Evolutionary conservation across 37 sponge, comb jelly and placozoan genomes (phyloP).

Genomic region (Agelas oroides): DNA sequence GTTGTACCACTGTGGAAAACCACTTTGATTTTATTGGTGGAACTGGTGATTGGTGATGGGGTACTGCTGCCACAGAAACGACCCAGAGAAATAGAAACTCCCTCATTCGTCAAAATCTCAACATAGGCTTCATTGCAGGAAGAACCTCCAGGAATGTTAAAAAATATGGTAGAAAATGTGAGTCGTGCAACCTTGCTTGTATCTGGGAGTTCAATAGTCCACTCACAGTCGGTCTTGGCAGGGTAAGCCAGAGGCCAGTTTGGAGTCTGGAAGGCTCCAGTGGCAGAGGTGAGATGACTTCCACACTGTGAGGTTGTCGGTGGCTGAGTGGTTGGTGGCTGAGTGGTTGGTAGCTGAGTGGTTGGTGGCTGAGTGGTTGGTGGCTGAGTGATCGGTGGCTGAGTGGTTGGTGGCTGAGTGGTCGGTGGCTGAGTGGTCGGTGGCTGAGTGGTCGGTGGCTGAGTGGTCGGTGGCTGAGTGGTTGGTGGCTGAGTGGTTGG

Average conservation of each 20-base stretch:
- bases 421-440: too few species aligned
- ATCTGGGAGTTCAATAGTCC: conserved; percentile 47
- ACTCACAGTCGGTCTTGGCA: conserved; percentile 36
- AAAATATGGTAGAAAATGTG: conserved; percentile 2
- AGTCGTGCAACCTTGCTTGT: conserved; percentile 10
- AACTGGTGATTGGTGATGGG: not conserved
- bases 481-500: too few species aligned
- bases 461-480: too few species aligned
- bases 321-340: not conserved
- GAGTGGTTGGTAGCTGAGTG: not conserved
- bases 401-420: too few species aligned
- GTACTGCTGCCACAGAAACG: conserved; percentile 6
- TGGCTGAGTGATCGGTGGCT: too few species aligned
- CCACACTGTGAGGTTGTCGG: conserved; percentile 12
- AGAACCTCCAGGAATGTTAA: conserved; percentile 16
- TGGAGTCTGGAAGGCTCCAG: conserved; percentile 24
- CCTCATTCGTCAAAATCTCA: conserved; percentile 5
- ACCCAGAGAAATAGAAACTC: not conserved
- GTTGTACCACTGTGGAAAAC: conserved; percentile 24
- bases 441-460: too few species aligned
- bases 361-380: too few species aligned
- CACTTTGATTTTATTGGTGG: not conserved
- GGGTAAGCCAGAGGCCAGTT: conserved; percentile 48
- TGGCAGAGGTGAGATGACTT: not conserved
- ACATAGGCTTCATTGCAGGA: conserved; percentile 34